Evolutionary conservation across 2,797 vertebrate genomes (phyloP).

Genomic region (Sus cebifrons): DNA sequence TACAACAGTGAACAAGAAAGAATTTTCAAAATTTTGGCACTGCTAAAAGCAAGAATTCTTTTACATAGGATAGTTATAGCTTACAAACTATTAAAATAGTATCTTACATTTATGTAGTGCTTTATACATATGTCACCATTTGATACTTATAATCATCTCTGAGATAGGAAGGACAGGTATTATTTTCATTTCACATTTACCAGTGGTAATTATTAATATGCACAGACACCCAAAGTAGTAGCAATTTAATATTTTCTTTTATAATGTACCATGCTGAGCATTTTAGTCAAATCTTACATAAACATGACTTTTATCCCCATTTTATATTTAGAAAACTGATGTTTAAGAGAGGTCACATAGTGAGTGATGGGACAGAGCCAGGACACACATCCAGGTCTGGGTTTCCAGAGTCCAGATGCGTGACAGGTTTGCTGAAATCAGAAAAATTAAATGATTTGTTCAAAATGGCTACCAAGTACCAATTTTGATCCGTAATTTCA

Average conservation of each 20-base stretch:
- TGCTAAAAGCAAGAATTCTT: slow-evolving; percentile 32
- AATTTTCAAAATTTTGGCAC: slow-evolving; percentile 23
- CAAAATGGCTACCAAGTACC: not conserved
- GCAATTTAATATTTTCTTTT: not conserved
- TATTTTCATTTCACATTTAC: slow-evolving; percentile 32
- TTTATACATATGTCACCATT: not conserved
- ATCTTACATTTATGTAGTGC: not conserved
- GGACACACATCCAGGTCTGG: not conserved
- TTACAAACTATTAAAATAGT: slow-evolving; percentile 44
- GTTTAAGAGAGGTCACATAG: not conserved
- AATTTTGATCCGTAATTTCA: not conserved
- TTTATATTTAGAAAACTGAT: slow-evolving; percentile 48
- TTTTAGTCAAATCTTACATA: slow-evolving; percentile 21
- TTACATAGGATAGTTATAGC: not conserved
- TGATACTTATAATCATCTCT: slow-evolving; percentile 15
- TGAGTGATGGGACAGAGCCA: not conserved
- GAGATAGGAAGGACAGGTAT: not conserved
- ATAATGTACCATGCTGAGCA: not conserved
- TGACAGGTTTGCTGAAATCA: slow-evolving; percentile 43
- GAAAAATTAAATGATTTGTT: not conserved
- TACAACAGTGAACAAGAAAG: slow-evolving; percentile 36
- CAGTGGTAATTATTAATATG: not conserved
- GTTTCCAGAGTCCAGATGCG: not conserved
- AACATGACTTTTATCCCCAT: not conserved
- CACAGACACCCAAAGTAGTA: not conserved